These are phyloP conservation scores for Macrosoma leucophasiata DNA, from an alignment of 2,888 invertebrate species.

Conservation along the genomic window DNA sequence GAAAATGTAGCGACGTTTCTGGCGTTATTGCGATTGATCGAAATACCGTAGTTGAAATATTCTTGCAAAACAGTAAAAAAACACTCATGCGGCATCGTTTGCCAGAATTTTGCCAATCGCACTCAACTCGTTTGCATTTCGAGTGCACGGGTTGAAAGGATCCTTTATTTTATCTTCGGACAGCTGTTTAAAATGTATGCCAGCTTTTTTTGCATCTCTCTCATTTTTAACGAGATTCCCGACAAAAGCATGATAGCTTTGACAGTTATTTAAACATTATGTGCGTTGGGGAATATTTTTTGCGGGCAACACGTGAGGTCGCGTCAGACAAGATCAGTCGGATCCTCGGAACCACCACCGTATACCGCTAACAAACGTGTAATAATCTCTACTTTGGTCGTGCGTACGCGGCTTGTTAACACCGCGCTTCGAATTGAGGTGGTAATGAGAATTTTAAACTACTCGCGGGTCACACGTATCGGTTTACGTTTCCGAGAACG, in stretches of 20 bases:
- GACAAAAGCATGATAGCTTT: constrained; percentile 50
- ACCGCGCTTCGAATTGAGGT: constrained; percentile 40
- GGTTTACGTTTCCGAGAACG: constrained; percentile 35
- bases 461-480: constrained; percentile 35
- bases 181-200: constrained; percentile 57
- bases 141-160: constrained; percentile 40
- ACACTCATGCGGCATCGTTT: constrained; percentile 28
- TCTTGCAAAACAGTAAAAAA: too few relatives aligned
- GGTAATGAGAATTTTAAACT: constrained; percentile 23
- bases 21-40: too few relatives aligned
- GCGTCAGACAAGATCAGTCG: constrained; percentile 29
- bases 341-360: constrained; percentile 25
- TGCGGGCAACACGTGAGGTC: constrained; percentile 35
- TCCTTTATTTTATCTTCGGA: constrained; percentile 51
- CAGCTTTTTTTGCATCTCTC: constrained; percentile 53
- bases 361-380: constrained; percentile 29
- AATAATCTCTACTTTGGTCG: constrained; percentile 32
- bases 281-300: constrained; percentile 37
- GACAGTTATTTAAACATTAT: constrained; percentile 58
- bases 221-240: constrained; percentile 56
- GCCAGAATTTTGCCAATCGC: constrained; percentile 45
- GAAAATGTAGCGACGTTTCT: too few relatives aligned
- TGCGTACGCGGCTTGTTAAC: constrained; percentile 39
- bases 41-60: too few relatives aligned
- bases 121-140: constrained; percentile 55